Conservation (phyloP, 2,113 vertebrate species). For the Columbina picui region DNA sequence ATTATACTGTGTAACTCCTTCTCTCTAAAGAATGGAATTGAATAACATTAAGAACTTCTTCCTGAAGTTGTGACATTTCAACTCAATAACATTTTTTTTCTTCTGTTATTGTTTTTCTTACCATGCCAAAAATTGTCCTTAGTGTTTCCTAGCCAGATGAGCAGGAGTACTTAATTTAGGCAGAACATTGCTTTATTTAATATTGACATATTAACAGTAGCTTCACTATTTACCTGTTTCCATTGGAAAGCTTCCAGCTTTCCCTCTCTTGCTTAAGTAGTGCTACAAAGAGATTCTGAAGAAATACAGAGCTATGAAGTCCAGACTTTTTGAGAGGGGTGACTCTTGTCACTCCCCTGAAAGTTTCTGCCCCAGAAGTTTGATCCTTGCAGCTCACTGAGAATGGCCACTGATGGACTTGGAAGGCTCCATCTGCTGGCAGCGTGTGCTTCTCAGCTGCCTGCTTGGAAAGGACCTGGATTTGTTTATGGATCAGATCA, state of each 20-base stretch:
- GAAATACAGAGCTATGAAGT: background rate
- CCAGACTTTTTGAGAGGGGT: background rate
- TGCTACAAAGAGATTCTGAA: background rate
- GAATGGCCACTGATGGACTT: background rate
- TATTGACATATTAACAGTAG: accelerated
- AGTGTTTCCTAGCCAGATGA: background rate
- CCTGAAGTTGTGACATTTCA: background rate
- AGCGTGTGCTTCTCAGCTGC: accelerated
- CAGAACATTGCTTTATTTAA: accelerated
- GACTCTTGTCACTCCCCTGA: background rate
- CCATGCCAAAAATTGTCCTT: background rate
- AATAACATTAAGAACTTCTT: background rate
- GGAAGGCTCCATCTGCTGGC: background rate
- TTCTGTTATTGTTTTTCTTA: background rate
- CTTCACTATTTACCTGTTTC: background rate
- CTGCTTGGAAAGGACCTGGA: background rate
- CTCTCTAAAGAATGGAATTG: background rate
- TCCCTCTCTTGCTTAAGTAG: background rate
- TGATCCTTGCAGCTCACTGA: background rate
- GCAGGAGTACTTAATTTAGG: background rate
- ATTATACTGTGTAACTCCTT: background rate
- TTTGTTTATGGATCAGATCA: background rate
- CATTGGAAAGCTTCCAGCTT: background rate
- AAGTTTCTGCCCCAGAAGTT: background rate
- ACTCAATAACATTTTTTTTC: background rate